Percentiles rank a stretch among this genome's conserved stretches.
Evolutionary conservation across 2,797 vertebrate genomes (phyloP).

Genomic region (Percopsis omiscomaycus): DNA sequence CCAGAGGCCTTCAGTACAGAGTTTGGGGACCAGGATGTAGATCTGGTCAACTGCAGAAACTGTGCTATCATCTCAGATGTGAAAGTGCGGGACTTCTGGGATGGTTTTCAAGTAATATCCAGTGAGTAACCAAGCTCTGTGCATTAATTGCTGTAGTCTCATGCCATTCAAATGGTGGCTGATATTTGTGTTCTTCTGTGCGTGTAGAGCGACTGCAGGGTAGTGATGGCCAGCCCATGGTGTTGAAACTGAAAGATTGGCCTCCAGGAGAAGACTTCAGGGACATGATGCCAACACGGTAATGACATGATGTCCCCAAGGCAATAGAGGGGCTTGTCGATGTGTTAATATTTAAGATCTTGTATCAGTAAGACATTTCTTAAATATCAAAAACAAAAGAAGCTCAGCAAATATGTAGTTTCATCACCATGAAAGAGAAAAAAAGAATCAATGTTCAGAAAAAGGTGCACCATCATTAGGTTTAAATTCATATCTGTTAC

Average conservation of each 20-base stretch:
- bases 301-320: conserved; percentile 27
- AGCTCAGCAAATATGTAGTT: too few relatives aligned
- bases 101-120: conserved; percentile 95
- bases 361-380: too few relatives aligned
- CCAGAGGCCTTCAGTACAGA: conserved; percentile 96
- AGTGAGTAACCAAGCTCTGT: conserved; percentile 78
- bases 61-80: conserved; percentile 98
- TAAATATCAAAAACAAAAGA: too few relatives aligned
- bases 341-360: too few relatives aligned
- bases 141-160: neutral
- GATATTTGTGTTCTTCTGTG: conserved; percentile 14
- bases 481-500: too few relatives aligned
- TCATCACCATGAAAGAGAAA: too few relatives aligned
- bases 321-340: too few relatives aligned
- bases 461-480: too few relatives aligned
- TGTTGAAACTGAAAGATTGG: conserved; percentile 98
- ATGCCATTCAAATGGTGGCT: neutral
- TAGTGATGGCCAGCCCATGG: conserved; percentile 91
- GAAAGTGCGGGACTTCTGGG: conserved; percentile 99
- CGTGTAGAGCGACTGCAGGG: conserved; percentile 88
- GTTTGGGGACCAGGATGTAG: conserved; percentile 98
- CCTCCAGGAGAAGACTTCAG: conserved; percentile 97
- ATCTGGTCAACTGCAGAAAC: conserved; percentile 98
- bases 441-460: too few relatives aligned
- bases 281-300: conserved; percentile 99